Conservation (phyloP, 2,113 vertebrate species). For the Phylloscopus trochiloides region DNA sequence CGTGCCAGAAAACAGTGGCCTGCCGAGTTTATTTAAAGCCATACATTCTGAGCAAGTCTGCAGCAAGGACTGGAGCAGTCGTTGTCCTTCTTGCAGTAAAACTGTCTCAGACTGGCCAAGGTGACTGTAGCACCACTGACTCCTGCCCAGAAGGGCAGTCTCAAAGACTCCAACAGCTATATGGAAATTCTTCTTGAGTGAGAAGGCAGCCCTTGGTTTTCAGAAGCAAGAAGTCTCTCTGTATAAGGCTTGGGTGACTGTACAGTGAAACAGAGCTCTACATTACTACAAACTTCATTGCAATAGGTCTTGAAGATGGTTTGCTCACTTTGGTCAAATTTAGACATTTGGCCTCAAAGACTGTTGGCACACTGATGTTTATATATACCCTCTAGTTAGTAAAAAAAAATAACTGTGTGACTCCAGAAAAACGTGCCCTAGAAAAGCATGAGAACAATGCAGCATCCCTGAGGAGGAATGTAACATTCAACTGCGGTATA, state of each 20-base stretch:
- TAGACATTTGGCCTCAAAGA: neutral
- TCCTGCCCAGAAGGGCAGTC: neutral
- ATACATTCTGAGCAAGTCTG: neutral
- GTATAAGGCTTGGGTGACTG: neutral
- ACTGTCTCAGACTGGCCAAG: neutral
- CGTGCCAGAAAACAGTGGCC: conserved; percentile 51
- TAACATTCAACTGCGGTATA: neutral
- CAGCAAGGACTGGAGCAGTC: conserved; percentile 26
- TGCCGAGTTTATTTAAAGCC: conserved; percentile 37
- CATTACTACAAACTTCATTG: neutral
- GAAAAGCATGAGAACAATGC: neutral
- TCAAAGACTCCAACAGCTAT: neutral
- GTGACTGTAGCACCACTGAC: neutral
- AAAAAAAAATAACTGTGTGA: neutral
- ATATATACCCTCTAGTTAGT: neutral
- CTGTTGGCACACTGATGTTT: neutral
- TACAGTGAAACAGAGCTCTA: neutral
- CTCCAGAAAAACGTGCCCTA: neutral
- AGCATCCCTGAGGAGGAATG: neutral
- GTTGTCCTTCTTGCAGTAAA: neutral
- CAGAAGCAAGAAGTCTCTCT: neutral
- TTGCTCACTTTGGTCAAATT: neutral
- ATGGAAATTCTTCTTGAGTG: neutral
- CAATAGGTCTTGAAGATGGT: neutral
- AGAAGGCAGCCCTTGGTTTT: neutral